Percentiles rank a stretch among this genome's conserved stretches.
phyloP scores from a whole-genome alignment of 2,888 invertebrate genomes.

The Orthonychiurus folsomi region DNA sequence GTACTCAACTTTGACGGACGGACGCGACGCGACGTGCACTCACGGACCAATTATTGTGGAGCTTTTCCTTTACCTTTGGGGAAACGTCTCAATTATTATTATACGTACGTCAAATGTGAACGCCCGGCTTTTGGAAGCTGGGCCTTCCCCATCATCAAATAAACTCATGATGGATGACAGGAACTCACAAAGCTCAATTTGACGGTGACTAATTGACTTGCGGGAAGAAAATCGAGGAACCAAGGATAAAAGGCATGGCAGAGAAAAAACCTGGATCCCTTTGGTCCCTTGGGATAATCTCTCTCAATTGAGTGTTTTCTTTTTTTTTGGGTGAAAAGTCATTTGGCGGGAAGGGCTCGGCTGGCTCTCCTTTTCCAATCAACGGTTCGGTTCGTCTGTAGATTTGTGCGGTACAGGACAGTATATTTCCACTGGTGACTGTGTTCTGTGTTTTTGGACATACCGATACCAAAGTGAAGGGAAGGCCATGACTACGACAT shows the following conservation, averaged over 20 bases:
- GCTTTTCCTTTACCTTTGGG: too few relatives aligned
- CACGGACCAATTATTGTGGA: too few relatives aligned
- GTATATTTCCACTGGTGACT: too few relatives aligned
- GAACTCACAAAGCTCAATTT: conserved; percentile 1
- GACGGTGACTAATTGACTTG: background rate
- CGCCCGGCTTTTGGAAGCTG: too few relatives aligned
- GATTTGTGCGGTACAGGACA: background rate
- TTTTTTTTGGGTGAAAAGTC: background rate
- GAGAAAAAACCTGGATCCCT: background rate
- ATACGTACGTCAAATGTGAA: too few relatives aligned
- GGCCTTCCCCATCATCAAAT: background rate
- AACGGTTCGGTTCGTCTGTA: background rate
- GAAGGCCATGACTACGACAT: background rate
- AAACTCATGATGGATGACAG: background rate
- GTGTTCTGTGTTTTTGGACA: too few relatives aligned
- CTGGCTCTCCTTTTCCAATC: too few relatives aligned
- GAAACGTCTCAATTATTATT: too few relatives aligned
- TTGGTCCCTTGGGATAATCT: background rate
- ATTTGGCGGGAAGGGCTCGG: background rate
- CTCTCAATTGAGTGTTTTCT: background rate
- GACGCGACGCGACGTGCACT: too few relatives aligned
- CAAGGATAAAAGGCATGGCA: background rate
- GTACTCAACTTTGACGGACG: too few relatives aligned
- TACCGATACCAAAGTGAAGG: background rate
- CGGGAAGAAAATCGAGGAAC: background rate